Evolutionary conservation across 2,888 invertebrate species (phyloP).

Genomic region (Drosophila mayaguana): DNA sequence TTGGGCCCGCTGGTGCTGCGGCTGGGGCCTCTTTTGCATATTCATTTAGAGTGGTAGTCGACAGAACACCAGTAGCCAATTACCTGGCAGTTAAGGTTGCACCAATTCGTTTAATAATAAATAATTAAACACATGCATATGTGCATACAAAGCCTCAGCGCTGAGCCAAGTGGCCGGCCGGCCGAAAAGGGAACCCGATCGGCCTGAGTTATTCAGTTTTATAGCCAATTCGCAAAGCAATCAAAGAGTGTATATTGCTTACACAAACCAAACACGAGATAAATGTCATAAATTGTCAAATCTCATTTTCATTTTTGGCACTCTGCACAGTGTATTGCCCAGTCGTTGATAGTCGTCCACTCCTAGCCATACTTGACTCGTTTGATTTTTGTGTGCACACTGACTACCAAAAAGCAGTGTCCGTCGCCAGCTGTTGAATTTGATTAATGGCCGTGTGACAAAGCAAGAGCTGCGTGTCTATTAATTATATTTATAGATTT

Average conservation of each 20-base stretch:
- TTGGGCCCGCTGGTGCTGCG: slow-evolving; percentile 6
- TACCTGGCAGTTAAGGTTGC: slow-evolving; percentile 82
- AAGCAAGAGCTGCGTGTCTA: slow-evolving; percentile 25
- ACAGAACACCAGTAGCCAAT: slow-evolving; percentile 82
- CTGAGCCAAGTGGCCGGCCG: background rate
- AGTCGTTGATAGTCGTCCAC: background rate
- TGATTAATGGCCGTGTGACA: slow-evolving; percentile 51
- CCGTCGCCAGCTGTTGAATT: slow-evolving; percentile 23
- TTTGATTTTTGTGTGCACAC: slow-evolving; percentile 8
- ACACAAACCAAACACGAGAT: background rate
- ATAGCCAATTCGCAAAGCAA: background rate
- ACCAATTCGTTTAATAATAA: slow-evolving; percentile 82
- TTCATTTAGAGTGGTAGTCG: slow-evolving; percentile 63
- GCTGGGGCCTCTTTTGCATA: slow-evolving; percentile 66
- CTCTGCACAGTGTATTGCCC: background rate
- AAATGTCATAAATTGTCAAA: background rate
- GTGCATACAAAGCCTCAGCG: slow-evolving; percentile 8
- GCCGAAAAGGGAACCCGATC: slow-evolving; percentile 14
- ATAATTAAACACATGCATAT: slow-evolving; percentile 62
- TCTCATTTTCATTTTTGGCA: background rate
- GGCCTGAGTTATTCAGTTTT: slow-evolving; percentile 70
- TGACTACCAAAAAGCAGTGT: slow-evolving; percentile 17
- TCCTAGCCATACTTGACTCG: background rate
- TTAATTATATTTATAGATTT: slow-evolving; percentile 13
- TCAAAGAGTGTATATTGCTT: background rate